These are phyloP conservation scores for Chaetoderma sp. DNA, from an alignment of 2,888 invertebrate species.

Conservation along the genomic window DNA sequence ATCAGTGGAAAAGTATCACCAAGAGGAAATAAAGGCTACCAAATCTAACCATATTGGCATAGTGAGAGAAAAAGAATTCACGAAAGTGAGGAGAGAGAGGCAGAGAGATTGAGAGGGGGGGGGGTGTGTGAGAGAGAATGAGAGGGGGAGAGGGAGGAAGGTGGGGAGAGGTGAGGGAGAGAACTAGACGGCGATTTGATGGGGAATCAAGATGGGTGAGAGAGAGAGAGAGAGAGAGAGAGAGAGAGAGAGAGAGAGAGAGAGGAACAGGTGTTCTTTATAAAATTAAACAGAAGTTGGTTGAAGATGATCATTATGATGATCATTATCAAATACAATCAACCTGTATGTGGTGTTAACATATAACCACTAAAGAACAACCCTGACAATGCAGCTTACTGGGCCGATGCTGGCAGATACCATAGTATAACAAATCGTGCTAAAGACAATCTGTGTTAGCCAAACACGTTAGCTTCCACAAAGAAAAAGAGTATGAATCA, in stretches of 20 bases:
- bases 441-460: too few relatives aligned
- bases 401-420: too few relatives aligned
- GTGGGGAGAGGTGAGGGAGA: background rate
- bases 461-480: too few relatives aligned
- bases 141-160: constrained; percentile 3
- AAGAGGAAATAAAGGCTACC: too few relatives aligned
- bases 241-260: constrained; percentile 1
- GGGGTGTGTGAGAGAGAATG: constrained; percentile 7
- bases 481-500: too few relatives aligned
- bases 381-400: too few relatives aligned
- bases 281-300: background rate
- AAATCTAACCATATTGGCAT: background rate
- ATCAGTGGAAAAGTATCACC: too few relatives aligned
- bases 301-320: background rate
- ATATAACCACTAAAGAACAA: too few relatives aligned
- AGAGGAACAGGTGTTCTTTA: background rate
- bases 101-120: background rate
- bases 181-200: background rate
- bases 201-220: constrained; percentile 8
- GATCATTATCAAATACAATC: too few relatives aligned
- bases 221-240: constrained; percentile 12
- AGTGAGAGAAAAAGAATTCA: background rate
- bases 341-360: too few relatives aligned
- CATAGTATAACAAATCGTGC: too few relatives aligned
- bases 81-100: background rate